Base-by-base conservation (phyloP, 2,113 vertebrate genomes). In the Ivindomyrus marchei region DNA sequence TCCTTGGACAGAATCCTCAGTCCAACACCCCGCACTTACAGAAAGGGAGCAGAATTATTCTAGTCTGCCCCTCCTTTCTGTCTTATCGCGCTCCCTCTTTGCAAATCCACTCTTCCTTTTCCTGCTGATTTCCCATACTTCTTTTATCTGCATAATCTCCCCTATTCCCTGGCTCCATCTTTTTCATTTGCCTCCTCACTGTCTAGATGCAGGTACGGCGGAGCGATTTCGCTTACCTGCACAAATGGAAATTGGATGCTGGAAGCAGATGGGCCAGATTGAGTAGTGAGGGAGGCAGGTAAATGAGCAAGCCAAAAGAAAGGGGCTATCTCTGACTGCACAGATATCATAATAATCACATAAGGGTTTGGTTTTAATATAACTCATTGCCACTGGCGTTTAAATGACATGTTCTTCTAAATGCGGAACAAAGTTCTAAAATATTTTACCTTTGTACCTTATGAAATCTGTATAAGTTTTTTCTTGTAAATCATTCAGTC, bases 201-300 rank as follows among this genome's bases (percentile, higher is more conserved):
- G 83, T 85, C 45, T 47, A 47, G 83, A 47, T 46, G 2, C 83
- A 46, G 83, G 83, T 85, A 85, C 39, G 45, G 42, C 24, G 1
- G 19, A n/a, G 42, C 39, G 45, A 85, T 85, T 85, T 8, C 24
- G 45, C 80, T 84, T 47, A 47, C 42, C 39, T 24, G 80, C 17
- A 84, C 19, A 84, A 21, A 80, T 90, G 46, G 86, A 90, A 88
- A 88, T 90, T 47, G 85, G 45, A 49, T 42, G 56, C 36, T 87
- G 46, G 58, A 87, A 83, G 36, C 62, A 77, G 56, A 31, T 21
- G n/a, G 85, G 36, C 47, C 47, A 42, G 21, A 24, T 19, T 77
- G 85, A 90, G 87, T 46, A 88, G 66, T 31, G 62, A 80, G 15
- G 13, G 89, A 46, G 74, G 49, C 39, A 70, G 45, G n/a, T 49